Conservation (phyloP, 2,888 invertebrate genomes). For the Alloplasta piceator region DNA sequence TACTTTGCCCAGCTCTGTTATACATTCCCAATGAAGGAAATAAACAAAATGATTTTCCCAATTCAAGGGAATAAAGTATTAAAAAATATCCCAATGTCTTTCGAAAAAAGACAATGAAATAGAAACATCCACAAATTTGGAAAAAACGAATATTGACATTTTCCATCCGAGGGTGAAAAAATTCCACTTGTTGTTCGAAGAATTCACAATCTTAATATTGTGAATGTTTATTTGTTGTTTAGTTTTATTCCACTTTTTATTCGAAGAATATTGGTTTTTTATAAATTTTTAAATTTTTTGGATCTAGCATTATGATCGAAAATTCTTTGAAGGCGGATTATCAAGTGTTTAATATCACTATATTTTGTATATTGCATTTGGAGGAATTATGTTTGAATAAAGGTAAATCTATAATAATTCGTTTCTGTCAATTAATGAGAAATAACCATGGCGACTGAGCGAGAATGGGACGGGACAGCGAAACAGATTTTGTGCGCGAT, state of each 20-base stretch:
- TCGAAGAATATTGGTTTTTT: too few relatives aligned
- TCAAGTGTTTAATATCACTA: too few relatives aligned
- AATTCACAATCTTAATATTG: too few relatives aligned
- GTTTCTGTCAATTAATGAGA: constrained; percentile 12
- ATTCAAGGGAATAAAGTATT: constrained; percentile 5
- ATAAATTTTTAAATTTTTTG: too few relatives aligned
- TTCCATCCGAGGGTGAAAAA: too few relatives aligned
- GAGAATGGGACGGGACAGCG: not conserved
- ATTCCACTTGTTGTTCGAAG: too few relatives aligned
- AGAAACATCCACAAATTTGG: not conserved
- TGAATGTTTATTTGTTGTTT: too few relatives aligned
- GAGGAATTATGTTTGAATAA: not conserved
- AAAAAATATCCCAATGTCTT: constrained; percentile 6
- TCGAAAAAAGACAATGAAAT: not conserved
- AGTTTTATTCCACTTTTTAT: too few relatives aligned
- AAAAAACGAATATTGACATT: not conserved
- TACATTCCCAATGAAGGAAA: constrained; percentile 35
- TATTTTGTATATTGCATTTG: not conserved
- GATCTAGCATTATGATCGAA: too few relatives aligned
- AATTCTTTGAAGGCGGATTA: too few relatives aligned
- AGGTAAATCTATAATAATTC: constrained; percentile 3
- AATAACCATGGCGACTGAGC: not conserved
- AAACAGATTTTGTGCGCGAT: not conserved
- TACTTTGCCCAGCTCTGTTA: too few relatives aligned
- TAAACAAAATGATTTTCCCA: constrained; percentile 25